A percentile compares a stretch with the other conserved stretches of the same genome.
These are phyloP conservation scores for Neocrepidodera transversa DNA, from an alignment of 2,888 invertebrate species.

Conservation along the genomic window DNA sequence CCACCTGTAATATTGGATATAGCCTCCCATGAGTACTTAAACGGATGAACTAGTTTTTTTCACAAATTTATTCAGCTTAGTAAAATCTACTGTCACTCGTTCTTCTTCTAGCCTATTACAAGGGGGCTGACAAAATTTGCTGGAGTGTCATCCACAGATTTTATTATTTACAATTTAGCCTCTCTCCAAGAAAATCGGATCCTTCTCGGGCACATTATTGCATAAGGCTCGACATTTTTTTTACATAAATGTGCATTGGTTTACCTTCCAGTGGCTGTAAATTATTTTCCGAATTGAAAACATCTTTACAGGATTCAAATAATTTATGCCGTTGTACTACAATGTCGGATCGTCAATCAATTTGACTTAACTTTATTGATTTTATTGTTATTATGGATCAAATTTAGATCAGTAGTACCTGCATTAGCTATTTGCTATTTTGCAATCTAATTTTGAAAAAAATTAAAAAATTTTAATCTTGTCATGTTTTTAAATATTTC, in stretches of 20 bases:
- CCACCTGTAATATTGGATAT: not conserved
- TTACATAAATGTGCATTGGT: not conserved
- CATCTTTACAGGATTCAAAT: no score
- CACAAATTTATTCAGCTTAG: constrained; percentile 20
- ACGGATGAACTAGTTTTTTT: constrained; percentile 1
- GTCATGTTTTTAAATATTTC: no score
- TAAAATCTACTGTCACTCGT: constrained; percentile 26
- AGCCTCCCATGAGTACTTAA: not conserved
- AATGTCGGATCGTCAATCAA: no score
- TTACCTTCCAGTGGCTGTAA: not conserved
- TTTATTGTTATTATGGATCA: no score
- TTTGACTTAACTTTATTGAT: no score
- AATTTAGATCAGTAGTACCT: no score
- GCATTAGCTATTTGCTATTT: no score
- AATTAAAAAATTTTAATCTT: no score
- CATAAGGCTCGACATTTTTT: constrained; percentile 9
- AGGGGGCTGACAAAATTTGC: constrained; percentile 26
- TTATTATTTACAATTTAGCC: constrained; percentile 15
- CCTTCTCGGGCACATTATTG: constrained; percentile 29
- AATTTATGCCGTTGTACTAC: no score
- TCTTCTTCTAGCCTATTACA: not conserved
- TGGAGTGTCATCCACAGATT: constrained; percentile 9
- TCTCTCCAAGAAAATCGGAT: constrained; percentile 23
- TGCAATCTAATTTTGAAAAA: no score
- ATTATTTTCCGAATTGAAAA: no score